These are phyloP conservation scores for Antechinus flavipes DNA, from an alignment of 2,113 vertebrate species.

Conservation along the genomic window DNA sequence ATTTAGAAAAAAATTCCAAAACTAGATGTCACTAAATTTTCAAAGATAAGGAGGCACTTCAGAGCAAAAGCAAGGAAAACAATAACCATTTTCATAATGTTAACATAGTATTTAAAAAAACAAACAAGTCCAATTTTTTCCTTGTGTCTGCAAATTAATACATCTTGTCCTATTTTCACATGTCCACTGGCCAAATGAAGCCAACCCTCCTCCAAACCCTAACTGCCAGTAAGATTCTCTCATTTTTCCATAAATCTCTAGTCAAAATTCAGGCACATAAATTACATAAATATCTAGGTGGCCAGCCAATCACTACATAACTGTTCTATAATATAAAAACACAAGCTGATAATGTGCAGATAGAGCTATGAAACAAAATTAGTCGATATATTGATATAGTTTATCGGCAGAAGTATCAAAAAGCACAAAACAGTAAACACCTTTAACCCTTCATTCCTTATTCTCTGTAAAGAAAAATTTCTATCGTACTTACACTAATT, in stretches of 20 bases:
- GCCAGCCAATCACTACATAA: neutral
- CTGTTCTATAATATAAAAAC: neutral
- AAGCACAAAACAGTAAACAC: neutral
- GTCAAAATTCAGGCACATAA: neutral
- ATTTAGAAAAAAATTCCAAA: conserved; percentile 7
- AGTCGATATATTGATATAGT: neutral
- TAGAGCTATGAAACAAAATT: neutral
- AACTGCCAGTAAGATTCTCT: neutral
- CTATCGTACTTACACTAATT: neutral
- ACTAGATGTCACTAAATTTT: neutral
- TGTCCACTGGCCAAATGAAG: neutral
- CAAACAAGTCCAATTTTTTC: neutral
- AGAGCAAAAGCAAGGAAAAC: conserved; percentile 24
- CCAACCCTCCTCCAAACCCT: neutral
- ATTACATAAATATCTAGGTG: neutral
- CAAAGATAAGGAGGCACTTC: conserved; percentile 10
- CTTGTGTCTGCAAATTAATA: neutral
- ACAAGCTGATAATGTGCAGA: neutral
- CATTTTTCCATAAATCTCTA: neutral
- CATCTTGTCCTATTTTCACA: neutral
- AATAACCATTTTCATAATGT: conserved; percentile 59
- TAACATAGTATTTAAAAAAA: conserved; percentile 19
- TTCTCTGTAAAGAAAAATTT: neutral
- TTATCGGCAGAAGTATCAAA: neutral
- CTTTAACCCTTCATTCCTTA: neutral